Percentiles rank a stretch among this genome's conserved stretches.
phyloP scores from a whole-genome alignment of 2,113 vertebrate species.

The Electrona antarctica region DNA sequence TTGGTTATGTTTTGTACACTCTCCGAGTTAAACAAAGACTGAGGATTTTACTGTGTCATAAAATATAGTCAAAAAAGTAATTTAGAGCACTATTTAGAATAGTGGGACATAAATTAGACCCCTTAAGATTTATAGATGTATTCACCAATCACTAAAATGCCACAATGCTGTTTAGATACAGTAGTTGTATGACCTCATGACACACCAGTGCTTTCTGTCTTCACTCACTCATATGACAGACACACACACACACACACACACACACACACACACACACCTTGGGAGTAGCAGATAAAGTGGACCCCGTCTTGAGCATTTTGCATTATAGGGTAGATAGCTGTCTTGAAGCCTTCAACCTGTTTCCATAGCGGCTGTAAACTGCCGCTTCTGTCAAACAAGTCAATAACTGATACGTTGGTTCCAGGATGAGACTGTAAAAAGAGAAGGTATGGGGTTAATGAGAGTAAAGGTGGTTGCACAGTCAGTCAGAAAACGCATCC shows the following conservation, averaged over 20 bases:
- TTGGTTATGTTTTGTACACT: no score
- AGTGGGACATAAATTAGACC: no score
- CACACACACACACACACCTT: slow-evolving; percentile 64
- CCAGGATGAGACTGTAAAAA: slow-evolving; percentile 85
- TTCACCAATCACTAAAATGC: no score
- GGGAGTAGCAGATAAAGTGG: slow-evolving; percentile 85
- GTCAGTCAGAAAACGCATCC: background rate
- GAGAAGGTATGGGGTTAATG: background rate
- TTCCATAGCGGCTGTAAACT: slow-evolving; percentile 90
- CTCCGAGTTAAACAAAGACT: no score
- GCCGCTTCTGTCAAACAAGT: slow-evolving; percentile 85
- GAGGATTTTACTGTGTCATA: no score
- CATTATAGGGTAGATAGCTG: slow-evolving; percentile 87
- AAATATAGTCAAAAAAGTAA: no score
- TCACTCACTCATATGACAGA: background rate
- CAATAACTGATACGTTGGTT: slow-evolving; percentile 86
- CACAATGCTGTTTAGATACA: no score
- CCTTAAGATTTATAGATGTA: no score
- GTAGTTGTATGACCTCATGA: no score
- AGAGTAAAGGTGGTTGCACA: background rate
- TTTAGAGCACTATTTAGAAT: no score
- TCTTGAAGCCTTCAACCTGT: slow-evolving; percentile 88
- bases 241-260: background rate
- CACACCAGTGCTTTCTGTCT: background rate
- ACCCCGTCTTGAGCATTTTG: slow-evolving; percentile 85